Evolutionary conservation across 2,113 vertebrate species (phyloP), one percentile per base, ranked within the genome.

Genomic region (Ophiodon elongatus): DNA sequence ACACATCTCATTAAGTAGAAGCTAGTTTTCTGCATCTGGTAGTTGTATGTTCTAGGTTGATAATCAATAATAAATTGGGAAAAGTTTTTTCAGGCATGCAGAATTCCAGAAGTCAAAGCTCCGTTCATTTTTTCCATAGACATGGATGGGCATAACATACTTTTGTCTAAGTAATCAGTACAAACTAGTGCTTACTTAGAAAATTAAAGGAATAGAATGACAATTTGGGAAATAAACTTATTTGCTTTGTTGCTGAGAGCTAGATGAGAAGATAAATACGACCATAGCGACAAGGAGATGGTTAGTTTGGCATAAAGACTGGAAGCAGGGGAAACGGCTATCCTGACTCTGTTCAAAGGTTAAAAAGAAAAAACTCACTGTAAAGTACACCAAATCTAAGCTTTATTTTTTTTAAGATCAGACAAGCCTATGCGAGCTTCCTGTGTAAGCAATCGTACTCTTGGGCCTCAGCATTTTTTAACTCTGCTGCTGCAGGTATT

Each of bases 371-470:
- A 17, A 23, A 21, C 39, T 25, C 29, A 68, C 27, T 43, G 25
- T 27, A 45, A 63, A 76, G 43, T 56, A 66, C 72, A 56, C 60
- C 60, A 37, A 73, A 73, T 74, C 47, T 62, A 43, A 47, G 50
- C 13, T 86, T 70, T 89, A 31, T 69, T 87, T 83, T 79, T n/a
- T 59, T 67, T 56, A 29, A 85, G 47, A 73, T 79, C 79, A 73
- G 54, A 69, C 47, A 63, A 57, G 65, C 41, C 50, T 47, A n/a
- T 19, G 17, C 50, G 56, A 43, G 31, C 57, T 39, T 60, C 65
- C 59, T 66, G 41, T 77, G 71, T 85, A 75, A 85, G 79, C 57
- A 83, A 54, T 59, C 75, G 63, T 19, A 39, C 52, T 64, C 6
- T 47, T 75, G 63, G 50, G 45, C 63, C 59, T 84, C 64, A 80